Base-by-base conservation (phyloP, 2,113 vertebrate genomes). In the Trachemys scripta region DNA sequence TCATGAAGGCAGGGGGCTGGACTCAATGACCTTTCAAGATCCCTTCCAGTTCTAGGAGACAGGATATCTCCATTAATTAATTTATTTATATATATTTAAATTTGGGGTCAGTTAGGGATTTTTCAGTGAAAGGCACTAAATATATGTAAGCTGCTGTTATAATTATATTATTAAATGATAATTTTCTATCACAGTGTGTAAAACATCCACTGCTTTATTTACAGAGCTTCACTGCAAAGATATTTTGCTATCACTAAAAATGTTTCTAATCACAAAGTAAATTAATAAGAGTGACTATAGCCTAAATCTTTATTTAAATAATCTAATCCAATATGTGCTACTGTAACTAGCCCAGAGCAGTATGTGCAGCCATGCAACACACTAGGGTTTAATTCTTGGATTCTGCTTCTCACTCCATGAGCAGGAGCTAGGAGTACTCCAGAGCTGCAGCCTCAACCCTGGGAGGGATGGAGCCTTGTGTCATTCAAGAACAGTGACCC, bases 401-500 rank as follows among this genome's bases (percentile, higher is more conserved):
- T 98, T 98, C 98, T 98, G 98, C 98, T 98, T 98, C 98, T 98
- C 98, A 98, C 98, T 98, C 98, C 98, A 98, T 98, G 97, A 98
- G 98, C 98, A 98, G 98, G 98, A 98, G 98, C 98, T 98, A 98
- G 98, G 98, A 98, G 98, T 98, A 89, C 98, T 98, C 98, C 98
- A 97, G 98, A 98, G 96, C 98, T 98, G 98, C 98, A 98, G 98
- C 98, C 98, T 98, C 98, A 98, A 98, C 98, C 98, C 98, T 98
- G 98, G 98, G 98, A 98, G 98, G 98, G 98, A 98, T 98, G 98
- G 98, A 98, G 98, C 98, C 98, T 98, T 98, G 98, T 98, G 98
- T 98, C 98, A 98, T 98, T 98, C 98, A 97, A 97, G 98, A 98
- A 98, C 98, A 98, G 98, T 98, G 98, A 98, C 98, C 98, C 98